Evolutionary conservation across 2,888 invertebrate species (phyloP), one percentile per base, ranked within the genome.

Genomic region (Pachydiplax longipennis): DNA sequence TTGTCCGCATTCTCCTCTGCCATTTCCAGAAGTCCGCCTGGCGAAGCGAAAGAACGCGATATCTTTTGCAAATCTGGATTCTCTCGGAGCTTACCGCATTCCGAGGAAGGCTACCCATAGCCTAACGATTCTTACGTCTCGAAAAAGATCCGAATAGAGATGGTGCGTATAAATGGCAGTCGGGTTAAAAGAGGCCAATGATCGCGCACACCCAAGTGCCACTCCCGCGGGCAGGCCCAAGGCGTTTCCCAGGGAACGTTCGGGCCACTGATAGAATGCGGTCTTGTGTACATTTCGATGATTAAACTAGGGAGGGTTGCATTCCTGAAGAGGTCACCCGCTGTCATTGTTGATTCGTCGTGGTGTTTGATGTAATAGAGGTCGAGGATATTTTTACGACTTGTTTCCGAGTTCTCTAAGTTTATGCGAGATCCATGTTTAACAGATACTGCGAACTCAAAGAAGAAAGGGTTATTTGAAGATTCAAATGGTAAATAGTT

Each of bases 51-150:
- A 37, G 40, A 37, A 87, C n/a, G 40, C 31, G 87, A 87, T 61
- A 87, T 58, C 48, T 61, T 61, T 87, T 25, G 87, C 87, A 37
- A 87, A 87, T 87, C 87, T 87, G 61, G 35, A 37, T n/a, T 87
- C 61, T 61, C 61, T 37, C n/a, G 58, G 58, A 61, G 58, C 87
- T 22, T 37, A 61, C 87, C 61, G 37, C 87, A 61, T 87, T 87
- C 87, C 87, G 37, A 22, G 37, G 87, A 87, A 87, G 61, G 61
- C 73, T 25, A 73, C 73, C 31, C 13, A 13, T 31, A 13, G n/a
- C 31, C 31, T 25, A 25, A 73, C 73, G n/a, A 65, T 25, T n/a
- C 65, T 65, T n/a, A 2, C 65, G 73, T 13, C 31, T 25, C 73
- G 31, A 25, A n/a, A 65, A 73, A 73, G 25, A 31, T 31, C 4